phyloP scores from a whole-genome alignment of 2,888 invertebrate species.

The Elysia crispata region DNA sequence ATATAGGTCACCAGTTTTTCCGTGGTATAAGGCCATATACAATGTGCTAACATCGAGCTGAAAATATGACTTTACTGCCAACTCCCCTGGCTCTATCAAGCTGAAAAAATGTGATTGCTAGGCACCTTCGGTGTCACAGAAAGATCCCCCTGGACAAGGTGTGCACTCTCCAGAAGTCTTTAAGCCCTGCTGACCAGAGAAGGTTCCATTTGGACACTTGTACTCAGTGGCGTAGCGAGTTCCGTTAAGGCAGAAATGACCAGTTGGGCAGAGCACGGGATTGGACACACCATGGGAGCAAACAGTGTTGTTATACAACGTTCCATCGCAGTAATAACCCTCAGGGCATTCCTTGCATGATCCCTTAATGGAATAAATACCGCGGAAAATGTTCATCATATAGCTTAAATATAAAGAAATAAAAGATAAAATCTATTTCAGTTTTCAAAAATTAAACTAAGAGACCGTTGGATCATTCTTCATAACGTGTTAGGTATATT shows the following conservation, averaged over 20 bases:
- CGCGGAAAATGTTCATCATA: no score
- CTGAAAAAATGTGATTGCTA: no score
- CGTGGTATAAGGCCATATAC: no score
- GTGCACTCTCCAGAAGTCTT: constrained; percentile 65
- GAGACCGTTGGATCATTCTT: no score
- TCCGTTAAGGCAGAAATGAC: constrained; percentile 70
- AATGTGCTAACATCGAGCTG: no score
- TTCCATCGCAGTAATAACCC: constrained; percentile 74
- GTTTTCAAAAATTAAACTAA: no score
- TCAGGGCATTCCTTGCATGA: constrained; percentile 70
- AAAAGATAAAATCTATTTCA: no score
- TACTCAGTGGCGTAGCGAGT: constrained; percentile 67
- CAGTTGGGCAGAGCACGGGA: constrained; percentile 68
- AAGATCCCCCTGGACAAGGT: constrained; percentile 69
- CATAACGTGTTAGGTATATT: no score
- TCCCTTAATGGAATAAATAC: constrained; percentile 54
- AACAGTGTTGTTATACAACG: constrained; percentile 69
- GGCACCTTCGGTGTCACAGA: constrained; percentile 58
- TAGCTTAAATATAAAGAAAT: no score
- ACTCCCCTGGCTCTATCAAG: no score
- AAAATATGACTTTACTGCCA: no score
- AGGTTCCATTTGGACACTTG: constrained; percentile 73
- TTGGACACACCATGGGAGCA: constrained; percentile 75
- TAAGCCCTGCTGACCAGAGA: constrained; percentile 58
- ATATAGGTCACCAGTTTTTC: no score